Evolutionary conservation across 2,888 invertebrate species (phyloP).

Genomic region (Arctia plantaginis): DNA sequence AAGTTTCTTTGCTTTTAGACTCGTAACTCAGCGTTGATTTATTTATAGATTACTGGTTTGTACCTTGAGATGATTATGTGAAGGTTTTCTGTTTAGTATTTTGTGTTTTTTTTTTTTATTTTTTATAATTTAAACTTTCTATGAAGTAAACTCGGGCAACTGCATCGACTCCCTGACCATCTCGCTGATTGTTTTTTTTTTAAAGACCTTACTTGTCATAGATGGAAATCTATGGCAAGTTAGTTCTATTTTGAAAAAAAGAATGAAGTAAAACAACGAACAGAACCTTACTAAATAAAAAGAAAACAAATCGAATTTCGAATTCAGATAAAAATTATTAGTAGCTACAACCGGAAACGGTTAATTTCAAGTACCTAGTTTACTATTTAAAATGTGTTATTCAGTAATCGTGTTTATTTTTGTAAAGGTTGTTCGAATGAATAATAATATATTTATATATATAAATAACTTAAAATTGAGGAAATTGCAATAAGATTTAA

Average conservation of each 20-base stretch:
- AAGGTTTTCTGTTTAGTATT: neutral
- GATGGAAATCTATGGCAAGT: too few species aligned
- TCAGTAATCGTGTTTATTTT: neutral
- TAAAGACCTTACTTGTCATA: too few species aligned
- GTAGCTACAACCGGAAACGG: neutral
- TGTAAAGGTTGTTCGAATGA: neutral
- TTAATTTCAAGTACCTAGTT: neutral
- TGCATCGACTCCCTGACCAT: neutral
- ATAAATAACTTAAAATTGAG: neutral
- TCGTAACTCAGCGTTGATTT: neutral
- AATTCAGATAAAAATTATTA: neutral
- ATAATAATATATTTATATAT: neutral
- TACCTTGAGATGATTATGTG: neutral
- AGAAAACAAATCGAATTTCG: neutral
- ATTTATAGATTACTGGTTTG: constrained; percentile 8
- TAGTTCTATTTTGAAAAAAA: too few species aligned
- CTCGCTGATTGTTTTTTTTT: too few species aligned
- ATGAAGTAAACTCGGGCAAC: neutral
- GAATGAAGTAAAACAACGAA: too few species aligned
- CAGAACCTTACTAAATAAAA: neutral
- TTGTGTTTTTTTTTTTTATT: neutral
- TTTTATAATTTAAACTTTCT: neutral
- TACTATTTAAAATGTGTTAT: neutral
- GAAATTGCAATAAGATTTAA: neutral
- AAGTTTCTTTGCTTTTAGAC: constrained; percentile 13